phyloP scores from a whole-genome alignment of 2,797 vertebrate genomes.

The Nannoperca australis region DNA sequence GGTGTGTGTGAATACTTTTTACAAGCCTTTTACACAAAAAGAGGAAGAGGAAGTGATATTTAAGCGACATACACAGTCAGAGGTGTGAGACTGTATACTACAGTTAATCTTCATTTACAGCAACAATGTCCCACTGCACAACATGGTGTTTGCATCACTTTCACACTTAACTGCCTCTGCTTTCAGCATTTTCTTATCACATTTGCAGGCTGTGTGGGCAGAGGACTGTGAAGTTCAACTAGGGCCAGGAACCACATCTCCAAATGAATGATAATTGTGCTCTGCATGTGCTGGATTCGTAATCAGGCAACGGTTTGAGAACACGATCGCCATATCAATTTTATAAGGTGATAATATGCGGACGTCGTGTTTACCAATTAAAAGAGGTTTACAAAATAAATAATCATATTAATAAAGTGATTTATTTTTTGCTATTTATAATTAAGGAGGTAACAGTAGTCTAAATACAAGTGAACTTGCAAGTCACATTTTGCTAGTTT shows the following conservation, averaged over 20 bases:
- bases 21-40: background rate
- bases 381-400: too few relatives aligned
- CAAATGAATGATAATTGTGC: too few relatives aligned
- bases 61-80: background rate
- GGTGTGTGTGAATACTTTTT: background rate
- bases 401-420: too few relatives aligned
- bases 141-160: conserved; percentile 9
- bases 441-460: background rate
- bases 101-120: background rate
- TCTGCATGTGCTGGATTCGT: too few relatives aligned
- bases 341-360: too few relatives aligned
- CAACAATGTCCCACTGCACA: background rate
- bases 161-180: conserved; percentile 1
- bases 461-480: conserved; percentile 7
- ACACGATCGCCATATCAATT: too few relatives aligned
- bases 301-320: too few relatives aligned
- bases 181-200: background rate
- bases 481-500: conserved; percentile 6
- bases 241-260: background rate
- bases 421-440: background rate
- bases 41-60: conserved; percentile 25
- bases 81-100: background rate
- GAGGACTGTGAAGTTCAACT: background rate
- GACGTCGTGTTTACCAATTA: too few relatives aligned
- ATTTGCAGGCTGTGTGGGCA: background rate